Base-by-base conservation (phyloP, 2,113 vertebrate species). In the Formicarius rufipectus region DNA sequence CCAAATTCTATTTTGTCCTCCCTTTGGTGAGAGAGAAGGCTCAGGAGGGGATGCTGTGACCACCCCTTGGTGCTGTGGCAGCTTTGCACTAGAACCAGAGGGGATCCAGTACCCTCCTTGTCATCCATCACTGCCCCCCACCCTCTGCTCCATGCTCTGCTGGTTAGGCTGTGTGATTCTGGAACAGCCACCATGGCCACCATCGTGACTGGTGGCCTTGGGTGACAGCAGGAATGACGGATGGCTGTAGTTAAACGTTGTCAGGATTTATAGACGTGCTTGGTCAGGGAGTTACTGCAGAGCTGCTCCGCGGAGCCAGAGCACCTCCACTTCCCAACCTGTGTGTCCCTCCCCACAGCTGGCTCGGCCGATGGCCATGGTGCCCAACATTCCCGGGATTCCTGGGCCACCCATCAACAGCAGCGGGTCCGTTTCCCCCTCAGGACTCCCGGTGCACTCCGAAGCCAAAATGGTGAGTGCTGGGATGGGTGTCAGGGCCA, bases 351-450 rank as follows among this genome's bases (percentile, higher is more conserved):
- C 92, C 74, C 17, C 59, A 22, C 88, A 99, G 99, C 97, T 99
- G 97, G 99, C 99, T 22, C 98, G 99, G 96, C 99, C 99, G 12
- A 93, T 99, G 97, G 97, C 98, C 95, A 98, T 99, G 98, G 98
- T 99, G 96, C 99, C 99, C 63, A 99, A 99, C 98, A 98, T 99
- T 98, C 99, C 99, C 35, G 99, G 99, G 56, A 99, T 99, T 87
- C 99, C 99, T 40, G 99, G 99, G 62, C 99, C 99, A 47, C 99
- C 99, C 95, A 81, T 99, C 94, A 98, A 98, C 91, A 99, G 98
- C 97, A 98, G 99, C 13, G 98, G 98, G 10, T 99, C 99, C 35
- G 96, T 99, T 80, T 99, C 99, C 24, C 99, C 99, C 7, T 99
- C 99, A 19, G 99, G 98, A 68, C 99, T 99, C 91, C 98, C 98